A percentile compares a stretch with the other conserved stretches of the same genome.
phyloP scores from a whole-genome alignment of 2,888 invertebrate genomes.

The Tenthredo amoena region DNA sequence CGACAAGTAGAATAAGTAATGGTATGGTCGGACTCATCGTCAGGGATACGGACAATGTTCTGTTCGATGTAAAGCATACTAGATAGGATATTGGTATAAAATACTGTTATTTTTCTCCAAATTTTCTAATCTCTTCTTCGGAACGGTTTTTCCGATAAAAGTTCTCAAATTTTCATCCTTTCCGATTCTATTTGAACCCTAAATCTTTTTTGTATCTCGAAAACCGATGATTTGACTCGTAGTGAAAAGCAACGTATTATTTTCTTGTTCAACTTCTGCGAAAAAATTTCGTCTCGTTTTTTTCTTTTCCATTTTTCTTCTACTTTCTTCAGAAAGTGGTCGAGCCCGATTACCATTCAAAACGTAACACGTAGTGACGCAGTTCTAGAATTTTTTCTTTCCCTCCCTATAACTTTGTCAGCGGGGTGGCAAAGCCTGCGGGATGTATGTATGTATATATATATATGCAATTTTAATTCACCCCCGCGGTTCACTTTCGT shows the following conservation, averaged over 20 bases:
- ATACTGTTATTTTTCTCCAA: background rate
- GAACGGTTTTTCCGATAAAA: background rate
- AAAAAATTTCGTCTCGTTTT: background rate
- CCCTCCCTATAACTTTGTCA: background rate
- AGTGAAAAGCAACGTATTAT: background rate
- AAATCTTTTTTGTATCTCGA: background rate
- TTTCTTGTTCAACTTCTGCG: background rate
- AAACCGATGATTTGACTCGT: background rate
- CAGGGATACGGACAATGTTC: background rate
- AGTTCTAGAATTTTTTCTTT: background rate
- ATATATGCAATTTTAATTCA: background rate
- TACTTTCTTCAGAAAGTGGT: background rate
- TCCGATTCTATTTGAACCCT: background rate
- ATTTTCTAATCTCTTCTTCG: background rate
- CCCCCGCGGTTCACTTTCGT: constrained; percentile 10
- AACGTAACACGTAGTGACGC: background rate
- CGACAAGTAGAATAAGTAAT: constrained; percentile 15
- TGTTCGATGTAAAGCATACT: background rate
- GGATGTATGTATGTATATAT: too few relatives aligned
- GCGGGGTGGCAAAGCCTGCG: background rate
- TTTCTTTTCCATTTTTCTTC: background rate
- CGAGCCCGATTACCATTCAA: background rate
- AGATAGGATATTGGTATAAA: background rate
- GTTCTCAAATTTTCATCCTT: background rate
- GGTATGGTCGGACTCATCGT: background rate